Base-by-base conservation (phyloP, 1,140 invertebrate species). In the Drosophila ohnishii region DNA sequence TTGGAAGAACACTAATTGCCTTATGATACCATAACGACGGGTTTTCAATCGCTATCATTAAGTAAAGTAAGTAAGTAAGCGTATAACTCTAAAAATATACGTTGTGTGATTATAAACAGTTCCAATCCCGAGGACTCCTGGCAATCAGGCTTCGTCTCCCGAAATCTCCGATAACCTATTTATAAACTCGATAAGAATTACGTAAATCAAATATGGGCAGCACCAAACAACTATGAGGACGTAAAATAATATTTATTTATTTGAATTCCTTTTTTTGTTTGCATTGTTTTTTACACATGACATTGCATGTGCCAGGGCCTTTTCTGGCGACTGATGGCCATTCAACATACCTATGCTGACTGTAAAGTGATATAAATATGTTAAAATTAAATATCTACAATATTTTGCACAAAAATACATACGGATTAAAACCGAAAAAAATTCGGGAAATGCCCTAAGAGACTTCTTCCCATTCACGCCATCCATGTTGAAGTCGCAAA, bases 401-500 rank as follows among this genome's bases (percentile, higher is more conserved):
- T 35, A 14, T 16, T 34, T 34, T 14, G 0, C n/a, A 19, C 10
- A 3, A 51, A 8, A 34, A 34, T 51, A 34, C 50, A 22, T 35
- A 55, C 51, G 2, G 13, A 55, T 35, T 55, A 55, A 14, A 35
- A 55, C 16, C 13, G 32, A 35, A 55, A 55, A 35, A 9, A 55
- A 55, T 9, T 55, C 16, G 8, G 51, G 32, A 55, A 14, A 55
- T 19, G 16, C 5, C 8, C 28, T 35, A 1, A 35, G 51, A 5
- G 51, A 14, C 16, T 55, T 55, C 22, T 55, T 55, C 5, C 51
- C 51, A 55, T 22, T 55, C 2, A 55, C 16, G 13, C 50, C 50
- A 22, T 55, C 51, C 14, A 55, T 2, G 19, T 35, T 35, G 0
- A 55, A 55, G 32, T 55, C 51, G 32, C 51, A 55, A 14, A 55